Percentiles rank a stretch among this genome's conserved stretches.
These are phyloP conservation scores for Apoderus coryli DNA, from an alignment of 2,888 invertebrate species.

Conservation along the genomic window DNA sequence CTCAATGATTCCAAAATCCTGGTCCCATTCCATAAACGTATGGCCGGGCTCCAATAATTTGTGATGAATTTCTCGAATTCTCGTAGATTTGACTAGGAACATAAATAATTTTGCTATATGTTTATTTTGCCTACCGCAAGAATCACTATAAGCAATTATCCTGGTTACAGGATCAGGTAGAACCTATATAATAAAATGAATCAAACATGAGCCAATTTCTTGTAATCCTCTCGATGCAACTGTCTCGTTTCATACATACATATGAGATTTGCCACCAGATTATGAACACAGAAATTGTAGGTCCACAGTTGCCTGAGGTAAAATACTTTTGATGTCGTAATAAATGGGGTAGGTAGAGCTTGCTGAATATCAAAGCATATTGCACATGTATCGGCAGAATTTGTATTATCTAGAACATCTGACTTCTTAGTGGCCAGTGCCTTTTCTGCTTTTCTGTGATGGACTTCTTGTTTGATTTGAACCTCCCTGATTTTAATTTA, in stretches of 20 bases:
- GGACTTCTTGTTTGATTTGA: conserved; percentile 5
- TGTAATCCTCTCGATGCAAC: conserved; percentile 17
- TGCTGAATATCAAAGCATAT: conserved; percentile 17
- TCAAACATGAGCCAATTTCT: conserved; percentile 16
- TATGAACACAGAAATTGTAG: conserved; percentile 16
- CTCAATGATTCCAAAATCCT: conserved; percentile 11
- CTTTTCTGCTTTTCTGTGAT: conserved; percentile 6
- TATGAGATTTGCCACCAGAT: conserved; percentile 14
- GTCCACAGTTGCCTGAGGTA: conserved; percentile 15
- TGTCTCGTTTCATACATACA: conserved; percentile 18
- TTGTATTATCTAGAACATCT: conserved; percentile 7
- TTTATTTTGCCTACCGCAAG: conserved; percentile 12
- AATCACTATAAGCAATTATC: conserved; percentile 10
- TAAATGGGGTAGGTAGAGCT: conserved; percentile 16
- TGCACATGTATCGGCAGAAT: conserved; percentile 7
- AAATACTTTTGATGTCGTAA: conserved; percentile 10
- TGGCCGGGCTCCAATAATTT: conserved; percentile 11
- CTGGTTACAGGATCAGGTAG: conserved; percentile 5
- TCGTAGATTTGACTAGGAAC: conserved; percentile 9
- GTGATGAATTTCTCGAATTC: conserved; percentile 10
- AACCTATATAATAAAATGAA: conserved; percentile 10
- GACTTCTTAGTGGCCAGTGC: conserved; percentile 7
- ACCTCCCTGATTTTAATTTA: conserved; percentile 6
- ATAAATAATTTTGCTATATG: conserved; percentile 12
- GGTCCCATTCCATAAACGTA: conserved; percentile 10